These are phyloP conservation scores for Synergus laeviventris DNA, from an alignment of 2,888 invertebrate genomes.

Conservation along the genomic window DNA sequence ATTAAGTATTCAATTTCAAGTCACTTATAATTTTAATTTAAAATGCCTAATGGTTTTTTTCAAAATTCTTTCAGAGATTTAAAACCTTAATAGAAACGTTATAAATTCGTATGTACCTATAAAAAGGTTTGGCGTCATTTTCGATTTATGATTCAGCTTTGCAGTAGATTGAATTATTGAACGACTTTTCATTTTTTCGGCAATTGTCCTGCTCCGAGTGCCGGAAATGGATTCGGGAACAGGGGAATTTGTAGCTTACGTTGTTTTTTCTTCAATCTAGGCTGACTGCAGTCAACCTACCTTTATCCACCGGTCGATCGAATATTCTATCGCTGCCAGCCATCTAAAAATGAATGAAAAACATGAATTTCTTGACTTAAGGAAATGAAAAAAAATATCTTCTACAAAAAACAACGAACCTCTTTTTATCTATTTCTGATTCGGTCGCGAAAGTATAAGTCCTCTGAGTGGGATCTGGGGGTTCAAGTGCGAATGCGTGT, in stretches of 20 bases:
- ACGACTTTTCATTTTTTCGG: conserved; percentile 38
- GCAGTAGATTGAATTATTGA: neutral
- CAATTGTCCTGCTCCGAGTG: conserved; percentile 44
- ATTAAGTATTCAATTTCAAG: neutral
- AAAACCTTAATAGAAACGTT: neutral
- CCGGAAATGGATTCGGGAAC: conserved; percentile 58
- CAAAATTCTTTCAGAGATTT: neutral
- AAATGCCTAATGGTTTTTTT: neutral
- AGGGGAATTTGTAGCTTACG: conserved; percentile 58
- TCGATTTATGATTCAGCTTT: neutral
- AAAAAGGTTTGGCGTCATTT: neutral
- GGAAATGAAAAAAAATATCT: neutral
- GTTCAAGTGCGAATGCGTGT: conserved; percentile 93
- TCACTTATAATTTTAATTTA: neutral
- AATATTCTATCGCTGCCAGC: conserved; percentile 95
- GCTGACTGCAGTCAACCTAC: conserved; percentile 79
- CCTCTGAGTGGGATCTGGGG: conserved; percentile 90
- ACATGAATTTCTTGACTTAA: neutral
- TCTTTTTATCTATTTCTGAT: conserved; percentile 95
- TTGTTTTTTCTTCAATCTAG: conserved; percentile 57
- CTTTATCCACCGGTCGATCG: conserved; percentile 95
- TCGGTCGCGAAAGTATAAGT: conserved; percentile 96
- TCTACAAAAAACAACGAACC: conserved; percentile 78
- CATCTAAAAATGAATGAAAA: conserved; percentile 81
- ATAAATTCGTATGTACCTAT: neutral